Percentiles rank a stretch among this genome's conserved stretches.
Evolutionary conservation across 2,113 vertebrate species (phyloP).

Genomic region (Scortum barcoo): DNA sequence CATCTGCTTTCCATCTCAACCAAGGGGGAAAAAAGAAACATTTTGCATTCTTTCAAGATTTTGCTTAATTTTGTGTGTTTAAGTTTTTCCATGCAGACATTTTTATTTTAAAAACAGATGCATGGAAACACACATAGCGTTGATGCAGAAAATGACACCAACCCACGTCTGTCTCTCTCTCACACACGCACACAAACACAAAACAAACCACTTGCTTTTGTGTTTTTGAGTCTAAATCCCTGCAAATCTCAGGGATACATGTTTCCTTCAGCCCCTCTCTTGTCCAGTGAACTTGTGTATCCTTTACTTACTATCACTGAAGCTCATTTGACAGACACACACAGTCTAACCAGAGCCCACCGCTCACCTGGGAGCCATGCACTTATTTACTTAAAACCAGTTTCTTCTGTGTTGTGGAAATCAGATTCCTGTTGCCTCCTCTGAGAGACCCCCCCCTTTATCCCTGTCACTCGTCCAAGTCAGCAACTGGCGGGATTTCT

Average conservation of each 20-base stretch:
- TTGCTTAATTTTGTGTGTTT: too few relatives aligned
- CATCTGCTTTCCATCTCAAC: too few relatives aligned
- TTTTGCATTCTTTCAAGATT: too few relatives aligned
- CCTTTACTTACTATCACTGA: constrained; percentile 1
- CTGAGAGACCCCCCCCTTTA: constrained; percentile 13
- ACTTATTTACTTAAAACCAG: constrained; percentile 29
- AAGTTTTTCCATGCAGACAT: too few relatives aligned
- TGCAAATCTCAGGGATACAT: constrained; percentile 39
- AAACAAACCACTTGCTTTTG: neutral
- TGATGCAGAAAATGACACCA: too few relatives aligned
- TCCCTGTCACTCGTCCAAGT: constrained; percentile 36
- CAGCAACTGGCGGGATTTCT: constrained; percentile 34
- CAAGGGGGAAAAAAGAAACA: too few relatives aligned
- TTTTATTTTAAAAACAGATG: too few relatives aligned
- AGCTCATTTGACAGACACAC: constrained; percentile 24
- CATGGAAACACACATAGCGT: too few relatives aligned
- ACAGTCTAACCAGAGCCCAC: neutral
- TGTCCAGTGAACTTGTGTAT: constrained; percentile 10
- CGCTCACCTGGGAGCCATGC: constrained; percentile 45
- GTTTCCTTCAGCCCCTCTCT: constrained; percentile 8
- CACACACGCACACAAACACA: neutral
- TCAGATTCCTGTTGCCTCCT: constrained; percentile 20
- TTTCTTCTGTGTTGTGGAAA: constrained; percentile 31
- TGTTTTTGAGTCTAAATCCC: constrained; percentile 27
- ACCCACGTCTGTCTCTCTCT: neutral